Evolutionary conservation across 92 coral and sea anemone species (phyloP).

Genomic region (Epizoanthus illoricatus): DNA sequence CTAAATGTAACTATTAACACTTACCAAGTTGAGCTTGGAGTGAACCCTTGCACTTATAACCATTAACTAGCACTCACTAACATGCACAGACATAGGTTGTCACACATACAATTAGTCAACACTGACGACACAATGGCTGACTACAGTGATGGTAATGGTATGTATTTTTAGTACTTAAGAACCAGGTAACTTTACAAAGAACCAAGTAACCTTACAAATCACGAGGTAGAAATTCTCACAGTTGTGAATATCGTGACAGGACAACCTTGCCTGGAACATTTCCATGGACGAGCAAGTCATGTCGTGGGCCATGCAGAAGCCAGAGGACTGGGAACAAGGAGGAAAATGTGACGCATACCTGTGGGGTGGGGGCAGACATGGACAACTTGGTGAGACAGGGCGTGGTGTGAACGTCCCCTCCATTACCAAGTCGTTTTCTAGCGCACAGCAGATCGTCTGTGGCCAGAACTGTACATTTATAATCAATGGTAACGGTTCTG

Average conservation of each 20-base stretch:
- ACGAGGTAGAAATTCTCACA: neutral
- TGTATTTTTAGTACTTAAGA: too few relatives aligned
- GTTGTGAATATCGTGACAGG: conserved; percentile 37
- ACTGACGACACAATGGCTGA: too few relatives aligned
- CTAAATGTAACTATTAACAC: too few relatives aligned
- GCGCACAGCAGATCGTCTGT: conserved; percentile 77
- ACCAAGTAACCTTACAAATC: too few relatives aligned
- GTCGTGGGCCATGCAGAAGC: conserved; percentile 84
- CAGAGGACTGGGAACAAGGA: conserved; percentile 86
- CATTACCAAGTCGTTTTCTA: conserved; percentile 69
- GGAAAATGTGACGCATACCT: conserved; percentile 83
- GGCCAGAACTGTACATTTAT: conserved; percentile 86
- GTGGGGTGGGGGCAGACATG: conserved; percentile 93
- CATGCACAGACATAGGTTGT: too few relatives aligned
- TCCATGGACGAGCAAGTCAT: conserved; percentile 85
- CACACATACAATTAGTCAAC: too few relatives aligned
- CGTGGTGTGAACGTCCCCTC: conserved; percentile 82
- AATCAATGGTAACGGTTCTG: conserved; percentile 67
- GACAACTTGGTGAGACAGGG: conserved; percentile 81
- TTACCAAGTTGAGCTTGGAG: too few relatives aligned
- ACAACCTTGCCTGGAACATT: conserved; percentile 75
- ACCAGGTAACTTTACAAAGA: too few relatives aligned
- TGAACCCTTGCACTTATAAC: too few relatives aligned
- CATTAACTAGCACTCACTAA: too few relatives aligned
- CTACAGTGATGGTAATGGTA: too few relatives aligned